Conservation (phyloP, 2,888 invertebrate genomes). For the Chalcis sispes region DNA sequence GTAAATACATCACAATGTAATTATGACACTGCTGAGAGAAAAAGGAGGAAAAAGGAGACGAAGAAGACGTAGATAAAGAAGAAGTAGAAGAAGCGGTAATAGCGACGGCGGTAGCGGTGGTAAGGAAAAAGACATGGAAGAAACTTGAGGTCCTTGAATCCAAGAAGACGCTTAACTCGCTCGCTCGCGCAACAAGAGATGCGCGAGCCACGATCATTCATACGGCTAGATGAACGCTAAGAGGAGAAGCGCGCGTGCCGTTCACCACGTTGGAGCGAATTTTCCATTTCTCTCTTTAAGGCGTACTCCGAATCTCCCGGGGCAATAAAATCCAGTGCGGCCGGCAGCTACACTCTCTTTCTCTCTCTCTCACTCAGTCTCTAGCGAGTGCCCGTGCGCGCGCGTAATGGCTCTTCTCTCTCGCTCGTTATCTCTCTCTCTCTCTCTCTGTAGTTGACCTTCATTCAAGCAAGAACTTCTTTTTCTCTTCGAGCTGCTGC, state of each 20-base stretch:
- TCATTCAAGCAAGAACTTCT: slow-evolving; percentile 44
- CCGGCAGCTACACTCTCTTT: too few species aligned
- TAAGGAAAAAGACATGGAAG: neutral
- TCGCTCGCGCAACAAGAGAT: neutral
- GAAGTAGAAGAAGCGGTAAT: neutral
- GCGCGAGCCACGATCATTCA: too few species aligned
- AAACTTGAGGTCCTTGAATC: slow-evolving; percentile 22
- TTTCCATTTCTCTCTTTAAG: slow-evolving; percentile 28
- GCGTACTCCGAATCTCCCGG: neutral
- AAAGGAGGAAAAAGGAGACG: slow-evolving; percentile 1
- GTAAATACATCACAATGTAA: slow-evolving; percentile 42
- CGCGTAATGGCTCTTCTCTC: slow-evolving; percentile 41
- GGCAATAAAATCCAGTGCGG: slow-evolving; percentile 32
- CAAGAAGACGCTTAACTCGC: neutral
- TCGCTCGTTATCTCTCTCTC: too few species aligned
- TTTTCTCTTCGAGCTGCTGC: slow-evolving; percentile 26
- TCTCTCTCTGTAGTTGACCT: slow-evolving; percentile 48
- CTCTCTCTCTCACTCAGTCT: too few species aligned
- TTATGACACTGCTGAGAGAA: slow-evolving; percentile 6
- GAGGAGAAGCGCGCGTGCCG: neutral
- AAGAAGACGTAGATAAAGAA: too few species aligned
- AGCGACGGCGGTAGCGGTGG: too few species aligned
- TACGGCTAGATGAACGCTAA: too few species aligned
- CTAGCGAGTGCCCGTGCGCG: neutral
- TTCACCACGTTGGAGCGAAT: slow-evolving; percentile 27